These are phyloP conservation scores for Phocoena phocoena DNA, from an alignment of 2,113 vertebrate species.

Conservation along the genomic window DNA sequence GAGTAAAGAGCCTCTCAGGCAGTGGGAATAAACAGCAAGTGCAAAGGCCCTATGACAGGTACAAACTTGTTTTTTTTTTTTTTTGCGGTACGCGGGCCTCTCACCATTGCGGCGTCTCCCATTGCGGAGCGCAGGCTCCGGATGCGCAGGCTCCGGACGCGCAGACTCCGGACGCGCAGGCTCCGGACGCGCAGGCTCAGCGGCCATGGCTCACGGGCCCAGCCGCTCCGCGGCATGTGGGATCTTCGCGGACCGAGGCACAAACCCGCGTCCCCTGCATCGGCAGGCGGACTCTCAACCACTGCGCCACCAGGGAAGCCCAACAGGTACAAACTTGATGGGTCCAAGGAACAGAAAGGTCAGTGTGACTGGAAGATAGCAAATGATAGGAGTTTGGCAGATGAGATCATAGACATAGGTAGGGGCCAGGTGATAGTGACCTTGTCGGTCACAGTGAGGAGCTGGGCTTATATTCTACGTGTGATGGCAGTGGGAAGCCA, in stretches of 20 bases:
- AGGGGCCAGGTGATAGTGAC: background rate
- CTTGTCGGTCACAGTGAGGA: background rate
- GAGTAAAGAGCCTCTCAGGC: background rate
- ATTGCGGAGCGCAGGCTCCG: too few species aligned
- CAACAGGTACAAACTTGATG: too few species aligned
- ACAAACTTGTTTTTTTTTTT: background rate
- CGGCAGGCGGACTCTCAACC: too few species aligned
- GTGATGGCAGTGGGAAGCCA: background rate
- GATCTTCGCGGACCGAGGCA: accelerated
- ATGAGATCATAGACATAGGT: background rate
- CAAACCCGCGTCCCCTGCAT: too few species aligned
- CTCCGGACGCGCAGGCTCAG: too few species aligned
- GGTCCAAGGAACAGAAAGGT: background rate
- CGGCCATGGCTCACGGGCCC: too few species aligned
- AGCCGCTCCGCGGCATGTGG: too few species aligned
- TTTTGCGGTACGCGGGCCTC: too few species aligned
- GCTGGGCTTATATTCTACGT: background rate
- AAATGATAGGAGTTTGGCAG: background rate
- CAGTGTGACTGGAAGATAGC: background rate
- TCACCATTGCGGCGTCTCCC: too few species aligned
- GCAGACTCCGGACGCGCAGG: too few species aligned
- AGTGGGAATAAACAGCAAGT: background rate
- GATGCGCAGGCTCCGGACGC: too few species aligned
- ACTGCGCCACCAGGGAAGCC: too few species aligned
- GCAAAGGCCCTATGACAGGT: background rate